Percentiles rank a stretch among this genome's conserved stretches.
These are phyloP conservation scores for Zootoca vivipara DNA, from an alignment of 2,113 vertebrate genomes.

Conservation along the genomic window DNA sequence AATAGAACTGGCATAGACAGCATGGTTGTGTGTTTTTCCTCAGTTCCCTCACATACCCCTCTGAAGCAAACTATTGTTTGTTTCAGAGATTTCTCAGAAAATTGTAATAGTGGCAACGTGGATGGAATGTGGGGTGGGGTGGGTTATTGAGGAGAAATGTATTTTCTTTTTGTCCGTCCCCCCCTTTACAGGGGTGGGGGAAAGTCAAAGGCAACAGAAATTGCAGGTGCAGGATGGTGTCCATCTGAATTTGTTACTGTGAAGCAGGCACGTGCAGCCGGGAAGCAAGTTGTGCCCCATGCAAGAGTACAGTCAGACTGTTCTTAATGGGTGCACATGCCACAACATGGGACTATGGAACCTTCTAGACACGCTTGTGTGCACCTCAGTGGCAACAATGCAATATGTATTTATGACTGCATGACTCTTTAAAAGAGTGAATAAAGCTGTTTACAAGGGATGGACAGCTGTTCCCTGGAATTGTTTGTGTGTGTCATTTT, in stretches of 20 bases:
- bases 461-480: background rate
- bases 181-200: background rate
- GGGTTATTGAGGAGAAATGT: background rate
- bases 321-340: background rate
- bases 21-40: background rate
- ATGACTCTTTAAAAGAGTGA: conserved; percentile 64
- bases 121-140: background rate
- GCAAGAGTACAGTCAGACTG: conserved; percentile 24
- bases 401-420: conserved; percentile 68
- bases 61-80: background rate
- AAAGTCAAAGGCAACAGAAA: background rate
- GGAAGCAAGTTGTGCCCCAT: background rate
- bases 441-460: conserved; percentile 68
- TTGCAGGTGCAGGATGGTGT: conserved; percentile 3
- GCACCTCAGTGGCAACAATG: conserved; percentile 39
- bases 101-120: accelerated
- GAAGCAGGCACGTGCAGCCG: background rate
- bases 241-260: background rate
- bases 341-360: conserved; percentile 4
- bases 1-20: background rate
- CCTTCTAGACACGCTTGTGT: conserved; percentile 1
- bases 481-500: background rate
- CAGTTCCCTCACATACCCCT: background rate
- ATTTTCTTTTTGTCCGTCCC: background rate
- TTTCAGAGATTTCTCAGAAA: background rate